Conservation (phyloP, 2,888 invertebrate genomes). For the Himalopsyche anomala region DNA sequence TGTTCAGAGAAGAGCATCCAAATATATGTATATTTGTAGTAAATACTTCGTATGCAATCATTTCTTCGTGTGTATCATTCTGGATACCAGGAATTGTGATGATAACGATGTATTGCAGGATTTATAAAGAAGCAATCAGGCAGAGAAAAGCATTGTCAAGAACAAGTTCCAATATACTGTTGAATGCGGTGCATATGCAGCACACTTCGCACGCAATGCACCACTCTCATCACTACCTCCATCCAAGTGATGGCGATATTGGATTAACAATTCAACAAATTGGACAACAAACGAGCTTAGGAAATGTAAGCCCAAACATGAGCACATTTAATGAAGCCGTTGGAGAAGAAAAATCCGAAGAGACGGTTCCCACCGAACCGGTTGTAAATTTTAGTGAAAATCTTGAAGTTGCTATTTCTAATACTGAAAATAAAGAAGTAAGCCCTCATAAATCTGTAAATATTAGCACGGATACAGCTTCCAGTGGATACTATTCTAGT, state of each 20-base stretch:
- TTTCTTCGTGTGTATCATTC: constrained; percentile 93
- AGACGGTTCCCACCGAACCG: constrained; percentile 69
- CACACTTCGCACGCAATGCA: constrained; percentile 84
- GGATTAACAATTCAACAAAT: constrained; percentile 69
- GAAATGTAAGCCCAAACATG: constrained; percentile 74
- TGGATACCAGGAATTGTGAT: constrained; percentile 96
- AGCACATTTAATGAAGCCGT: constrained; percentile 75
- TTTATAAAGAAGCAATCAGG: constrained; percentile 88
- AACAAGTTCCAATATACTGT: constrained; percentile 90
- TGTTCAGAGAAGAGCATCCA: constrained; percentile 80
- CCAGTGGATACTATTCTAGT: constrained; percentile 74
- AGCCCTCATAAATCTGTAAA: constrained; percentile 76
- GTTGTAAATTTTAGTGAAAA: constrained; percentile 61
- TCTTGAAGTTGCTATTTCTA: constrained; percentile 63
- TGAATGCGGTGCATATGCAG: constrained; percentile 90
- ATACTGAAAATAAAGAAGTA: constrained; percentile 75
- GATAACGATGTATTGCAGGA: constrained; percentile 93
- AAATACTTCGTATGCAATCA: constrained; percentile 90
- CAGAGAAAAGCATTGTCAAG: constrained; percentile 89
- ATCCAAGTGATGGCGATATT: constrained; percentile 79
- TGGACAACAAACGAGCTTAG: constrained; percentile 70
- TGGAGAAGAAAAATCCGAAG: constrained; percentile 74
- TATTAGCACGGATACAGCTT: constrained; percentile 76
- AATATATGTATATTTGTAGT: constrained; percentile 90
- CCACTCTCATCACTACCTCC: constrained; percentile 79